phyloP scores from a whole-genome alignment of 2,888 invertebrate species.

The Tetragnatha montana region DNA sequence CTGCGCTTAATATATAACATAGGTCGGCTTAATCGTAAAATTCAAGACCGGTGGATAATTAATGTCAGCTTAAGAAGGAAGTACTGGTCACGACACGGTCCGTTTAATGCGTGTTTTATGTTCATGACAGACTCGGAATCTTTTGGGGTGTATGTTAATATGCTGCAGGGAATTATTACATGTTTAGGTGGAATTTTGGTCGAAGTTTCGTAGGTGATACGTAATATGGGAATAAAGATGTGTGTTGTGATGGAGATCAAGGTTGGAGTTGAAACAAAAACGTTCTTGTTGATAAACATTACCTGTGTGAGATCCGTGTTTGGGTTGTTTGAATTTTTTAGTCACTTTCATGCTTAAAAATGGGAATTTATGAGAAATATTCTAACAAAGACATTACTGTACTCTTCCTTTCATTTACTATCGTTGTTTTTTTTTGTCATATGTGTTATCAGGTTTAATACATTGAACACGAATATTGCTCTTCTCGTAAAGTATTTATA shows the following conservation, averaged over 20 bases:
- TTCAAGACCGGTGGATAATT: constrained; percentile 17
- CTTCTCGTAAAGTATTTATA: no score
- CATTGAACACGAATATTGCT: no score
- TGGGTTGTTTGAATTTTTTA: background rate
- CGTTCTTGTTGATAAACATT: constrained; percentile 7
- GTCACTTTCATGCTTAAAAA: background rate
- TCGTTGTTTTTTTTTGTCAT: no score
- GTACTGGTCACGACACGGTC: constrained; percentile 39
- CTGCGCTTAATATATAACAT: constrained; percentile 14
- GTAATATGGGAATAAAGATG: background rate
- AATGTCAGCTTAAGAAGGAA: constrained; percentile 52
- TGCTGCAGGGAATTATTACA: background rate
- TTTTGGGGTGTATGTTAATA: constrained; percentile 13
- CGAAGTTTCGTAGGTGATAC: background rate
- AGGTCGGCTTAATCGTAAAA: constrained; percentile 45
- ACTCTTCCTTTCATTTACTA: no score
- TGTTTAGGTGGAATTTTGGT: background rate
- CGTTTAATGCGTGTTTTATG: constrained; percentile 45
- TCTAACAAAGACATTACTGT: no score
- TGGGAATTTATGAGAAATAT: background rate
- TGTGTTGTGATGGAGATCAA: background rate
- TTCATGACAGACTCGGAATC: background rate
- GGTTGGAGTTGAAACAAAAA: constrained; percentile 2
- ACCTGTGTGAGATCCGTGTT: background rate
- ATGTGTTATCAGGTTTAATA: no score